A percentile compares a stretch with the other conserved stretches of the same genome.
Conservation (phyloP, 2,113 vertebrate species). For the Galemys pyrenaicus region DNA sequence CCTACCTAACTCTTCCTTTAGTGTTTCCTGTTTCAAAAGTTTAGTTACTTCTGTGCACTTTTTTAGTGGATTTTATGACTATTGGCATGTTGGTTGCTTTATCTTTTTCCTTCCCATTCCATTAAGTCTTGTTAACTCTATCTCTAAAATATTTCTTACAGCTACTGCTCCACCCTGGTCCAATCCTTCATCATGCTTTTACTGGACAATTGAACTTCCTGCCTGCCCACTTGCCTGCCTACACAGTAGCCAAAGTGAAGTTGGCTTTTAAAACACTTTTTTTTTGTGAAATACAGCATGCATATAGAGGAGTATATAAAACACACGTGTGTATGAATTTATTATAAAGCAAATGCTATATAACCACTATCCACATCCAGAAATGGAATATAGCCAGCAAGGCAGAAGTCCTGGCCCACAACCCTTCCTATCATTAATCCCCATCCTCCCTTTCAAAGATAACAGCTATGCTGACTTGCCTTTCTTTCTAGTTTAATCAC, state of each 20-base stretch:
- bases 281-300: neutral
- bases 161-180: neutral
- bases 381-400: neutral
- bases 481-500: neutral
- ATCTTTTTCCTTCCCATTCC: neutral
- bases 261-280: neutral
- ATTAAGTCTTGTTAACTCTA: neutral
- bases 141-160: neutral
- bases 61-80: slow-evolving; percentile 1
- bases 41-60: neutral
- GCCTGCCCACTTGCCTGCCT: neutral
- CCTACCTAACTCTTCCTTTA: neutral
- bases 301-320: neutral
- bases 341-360: neutral
- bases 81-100: neutral
- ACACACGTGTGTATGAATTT: neutral
- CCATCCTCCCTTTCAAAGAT: neutral
- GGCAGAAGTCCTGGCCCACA: neutral
- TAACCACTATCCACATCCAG: neutral
- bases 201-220: neutral
- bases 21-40: neutral
- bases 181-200: neutral
- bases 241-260: neutral
- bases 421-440: neutral
- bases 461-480: neutral